phyloP scores from a whole-genome alignment of 2,797 vertebrate genomes.

The Percopsis omiscomaycus region DNA sequence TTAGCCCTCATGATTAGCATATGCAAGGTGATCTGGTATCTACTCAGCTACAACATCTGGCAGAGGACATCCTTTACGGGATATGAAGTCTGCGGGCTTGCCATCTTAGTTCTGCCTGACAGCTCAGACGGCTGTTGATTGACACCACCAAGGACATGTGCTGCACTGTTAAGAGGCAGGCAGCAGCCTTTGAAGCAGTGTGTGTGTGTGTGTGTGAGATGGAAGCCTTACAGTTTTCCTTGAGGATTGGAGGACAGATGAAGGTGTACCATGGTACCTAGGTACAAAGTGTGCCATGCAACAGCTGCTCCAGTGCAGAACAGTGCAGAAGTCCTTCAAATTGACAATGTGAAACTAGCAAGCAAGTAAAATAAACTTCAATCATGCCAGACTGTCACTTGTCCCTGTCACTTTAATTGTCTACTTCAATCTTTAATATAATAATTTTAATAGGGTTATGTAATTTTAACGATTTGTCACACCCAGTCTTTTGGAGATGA shows the following conservation, averaged over 20 bases:
- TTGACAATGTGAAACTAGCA: not conserved
- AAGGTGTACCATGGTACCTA: slow-evolving; percentile 30
- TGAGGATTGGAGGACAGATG: slow-evolving; percentile 43
- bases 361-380: not conserved
- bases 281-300: slow-evolving; percentile 21
- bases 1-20: not conserved
- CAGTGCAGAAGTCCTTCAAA: slow-evolving; percentile 14
- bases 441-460: slow-evolving; percentile 25
- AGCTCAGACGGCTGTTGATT: slow-evolving; percentile 60
- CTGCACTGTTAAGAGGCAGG: slow-evolving; percentile 59
- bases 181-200: slow-evolving; percentile 52
- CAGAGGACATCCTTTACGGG: slow-evolving; percentile 36
- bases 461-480: slow-evolving; percentile 39
- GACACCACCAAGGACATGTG: slow-evolving; percentile 61
- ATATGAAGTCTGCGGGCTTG: slow-evolving; percentile 49
- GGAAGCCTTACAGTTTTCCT: slow-evolving; percentile 49
- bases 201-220: slow-evolving; percentile 20
- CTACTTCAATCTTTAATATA: slow-evolving; percentile 20
- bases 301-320: slow-evolving; percentile 6
- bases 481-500: slow-evolving; percentile 33
- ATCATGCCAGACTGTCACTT: not conserved
- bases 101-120: slow-evolving; percentile 69
- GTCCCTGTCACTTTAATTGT: too few relatives aligned
- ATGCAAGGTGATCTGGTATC: slow-evolving; percentile 14
- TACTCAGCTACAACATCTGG: slow-evolving; percentile 34